phyloP scores from a whole-genome alignment of 2,113 vertebrate species.

The Phrynosoma platyrhinos region DNA sequence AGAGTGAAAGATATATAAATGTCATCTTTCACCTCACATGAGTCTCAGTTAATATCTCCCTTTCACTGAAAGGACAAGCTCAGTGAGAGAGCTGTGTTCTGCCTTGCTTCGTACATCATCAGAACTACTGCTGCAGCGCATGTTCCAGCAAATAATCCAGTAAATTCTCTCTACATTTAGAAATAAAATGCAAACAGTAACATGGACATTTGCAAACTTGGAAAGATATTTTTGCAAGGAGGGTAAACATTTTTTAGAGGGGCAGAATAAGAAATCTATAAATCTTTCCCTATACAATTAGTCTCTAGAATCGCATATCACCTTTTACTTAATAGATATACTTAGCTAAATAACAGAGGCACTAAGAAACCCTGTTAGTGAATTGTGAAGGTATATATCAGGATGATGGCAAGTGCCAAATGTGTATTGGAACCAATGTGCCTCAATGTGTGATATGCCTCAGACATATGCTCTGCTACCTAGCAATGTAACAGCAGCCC shows the following conservation, averaged over 20 bases:
- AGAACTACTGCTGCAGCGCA: background rate
- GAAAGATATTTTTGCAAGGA: too few relatives aligned
- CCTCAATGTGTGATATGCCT: too few relatives aligned
- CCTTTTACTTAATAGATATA: too few relatives aligned
- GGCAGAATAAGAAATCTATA: background rate
- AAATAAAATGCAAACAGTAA: background rate
- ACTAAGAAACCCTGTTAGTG: too few relatives aligned
- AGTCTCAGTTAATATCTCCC: background rate
- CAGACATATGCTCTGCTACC: too few relatives aligned
- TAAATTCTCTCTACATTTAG: background rate
- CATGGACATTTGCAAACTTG: background rate
- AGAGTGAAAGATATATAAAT: slow-evolving; percentile 46
- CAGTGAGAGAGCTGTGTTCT: background rate
- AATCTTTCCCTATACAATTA: background rate
- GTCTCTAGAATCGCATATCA: too few relatives aligned
- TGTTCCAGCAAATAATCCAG: background rate
- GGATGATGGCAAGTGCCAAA: too few relatives aligned
- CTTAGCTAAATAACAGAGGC: too few relatives aligned
- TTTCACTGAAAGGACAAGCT: slow-evolving; percentile 21
- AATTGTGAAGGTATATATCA: too few relatives aligned
- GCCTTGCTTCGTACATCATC: background rate
- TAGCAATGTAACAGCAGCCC: too few relatives aligned
- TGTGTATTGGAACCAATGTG: too few relatives aligned
- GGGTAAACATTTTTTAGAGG: background rate
- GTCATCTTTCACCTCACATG: slow-evolving; percentile 33